Evolutionary conservation across 2,888 invertebrate species (phyloP).

Genomic region (Gisinianus flammeolus): DNA sequence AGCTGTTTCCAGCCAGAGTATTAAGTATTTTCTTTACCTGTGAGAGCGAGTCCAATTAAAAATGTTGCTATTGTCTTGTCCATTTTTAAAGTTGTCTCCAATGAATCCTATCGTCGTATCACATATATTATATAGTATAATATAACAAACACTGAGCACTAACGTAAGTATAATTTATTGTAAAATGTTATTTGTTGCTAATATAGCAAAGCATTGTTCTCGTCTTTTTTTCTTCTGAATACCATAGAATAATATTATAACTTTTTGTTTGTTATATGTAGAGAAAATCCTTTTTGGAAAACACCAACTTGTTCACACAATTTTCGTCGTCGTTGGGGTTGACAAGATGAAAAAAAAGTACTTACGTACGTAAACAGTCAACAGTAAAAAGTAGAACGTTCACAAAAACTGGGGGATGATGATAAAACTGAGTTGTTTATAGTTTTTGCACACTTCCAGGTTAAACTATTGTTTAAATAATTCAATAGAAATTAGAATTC

Average conservation of each 20-base stretch:
- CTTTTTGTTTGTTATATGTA: no score
- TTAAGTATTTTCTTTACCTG: conserved; percentile 46
- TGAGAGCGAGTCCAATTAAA: conserved; percentile 54
- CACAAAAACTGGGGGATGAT: background rate
- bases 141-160: conserved; percentile 5
- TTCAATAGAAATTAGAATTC: background rate
- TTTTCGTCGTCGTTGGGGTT: no score
- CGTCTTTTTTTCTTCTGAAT: background rate
- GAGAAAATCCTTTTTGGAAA: no score
- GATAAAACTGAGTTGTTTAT: background rate
- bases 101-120: conserved; percentile 39
- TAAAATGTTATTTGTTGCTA: background rate
- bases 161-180: conserved; percentile 14
- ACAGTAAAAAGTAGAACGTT: background rate
- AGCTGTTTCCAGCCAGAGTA: background rate
- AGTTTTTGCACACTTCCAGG: background rate
- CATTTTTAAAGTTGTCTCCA: conserved; percentile 36
- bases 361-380: background rate
- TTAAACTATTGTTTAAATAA: background rate
- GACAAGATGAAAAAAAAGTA: no score
- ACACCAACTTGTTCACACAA: no score
- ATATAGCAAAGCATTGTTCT: conserved; percentile 5
- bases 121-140: conserved; percentile 9
- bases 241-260: background rate
- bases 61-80: conserved; percentile 50